These are phyloP conservation scores for Megalopta genalis DNA, from an alignment of 1,140 invertebrate species.

Conservation along the genomic window DNA sequence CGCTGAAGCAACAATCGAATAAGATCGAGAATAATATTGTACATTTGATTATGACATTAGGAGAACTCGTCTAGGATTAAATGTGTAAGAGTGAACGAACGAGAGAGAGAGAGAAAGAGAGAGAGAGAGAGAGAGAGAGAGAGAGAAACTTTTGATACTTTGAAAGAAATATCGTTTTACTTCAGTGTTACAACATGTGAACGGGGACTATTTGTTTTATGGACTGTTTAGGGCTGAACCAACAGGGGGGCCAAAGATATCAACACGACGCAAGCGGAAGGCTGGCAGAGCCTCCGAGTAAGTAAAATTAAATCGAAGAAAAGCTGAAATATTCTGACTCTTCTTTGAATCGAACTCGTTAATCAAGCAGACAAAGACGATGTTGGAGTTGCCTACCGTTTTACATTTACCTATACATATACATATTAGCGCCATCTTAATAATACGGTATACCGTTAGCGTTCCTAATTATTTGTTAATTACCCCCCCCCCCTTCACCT, in stretches of 20 bases:
- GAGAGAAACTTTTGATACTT: slow-evolving; percentile 5
- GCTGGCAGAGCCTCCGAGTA: slow-evolving; percentile 80
- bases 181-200: slow-evolving; percentile 70
- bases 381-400: slow-evolving; percentile 45
- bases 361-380: slow-evolving; percentile 53
- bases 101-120: not conserved
- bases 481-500: slow-evolving; percentile 24
- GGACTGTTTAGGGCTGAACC: slow-evolving; percentile 81
- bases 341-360: slow-evolving; percentile 64
- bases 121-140: not conserved
- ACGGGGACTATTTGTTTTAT: slow-evolving; percentile 77
- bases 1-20: no score
- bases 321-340: slow-evolving; percentile 66
- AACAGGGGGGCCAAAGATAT: slow-evolving; percentile 80
- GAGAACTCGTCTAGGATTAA: no score
- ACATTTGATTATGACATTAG: no score
- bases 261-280: slow-evolving; percentile 79
- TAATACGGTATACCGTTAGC: slow-evolving; percentile 27
- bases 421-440: slow-evolving; percentile 27
- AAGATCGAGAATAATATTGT: no score
- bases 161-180: slow-evolving; percentile 30
- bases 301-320: slow-evolving; percentile 73
- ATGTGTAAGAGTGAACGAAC: not conserved
- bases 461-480: slow-evolving; percentile 43
- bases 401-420: slow-evolving; percentile 3